Evolutionary conservation across 2,113 vertebrate species (phyloP).

Genomic region (Amphiprion ocellaris): DNA sequence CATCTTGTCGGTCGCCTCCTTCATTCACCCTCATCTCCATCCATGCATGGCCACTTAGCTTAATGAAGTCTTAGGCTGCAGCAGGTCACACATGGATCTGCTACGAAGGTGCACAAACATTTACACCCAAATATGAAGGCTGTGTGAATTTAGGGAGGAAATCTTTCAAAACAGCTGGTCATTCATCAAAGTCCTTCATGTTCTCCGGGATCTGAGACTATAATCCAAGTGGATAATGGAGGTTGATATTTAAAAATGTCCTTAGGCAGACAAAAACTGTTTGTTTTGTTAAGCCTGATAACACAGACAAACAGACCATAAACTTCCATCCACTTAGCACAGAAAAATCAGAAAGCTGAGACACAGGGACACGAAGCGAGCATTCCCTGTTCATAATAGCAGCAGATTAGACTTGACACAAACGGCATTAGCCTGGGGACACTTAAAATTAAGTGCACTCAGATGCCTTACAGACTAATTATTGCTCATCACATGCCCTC

Average conservation of each 20-base stretch:
- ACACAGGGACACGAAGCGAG: slow-evolving; percentile 17
- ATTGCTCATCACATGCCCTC: neutral
- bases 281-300: neutral
- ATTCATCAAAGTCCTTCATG: slow-evolving; percentile 1
- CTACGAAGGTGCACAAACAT: neutral
- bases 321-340: neutral
- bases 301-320: slow-evolving; percentile 7
- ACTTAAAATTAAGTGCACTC: slow-evolving; percentile 24
- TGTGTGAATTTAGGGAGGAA: neutral
- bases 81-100: neutral
- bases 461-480: slow-evolving; percentile 36
- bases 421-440: slow-evolving; percentile 7
- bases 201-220: slow-evolving; percentile 5
- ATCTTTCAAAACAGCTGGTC: slow-evolving; percentile 7
- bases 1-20: neutral
- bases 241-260: slow-evolving; percentile 26
- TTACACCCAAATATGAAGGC: slow-evolving; percentile 4
- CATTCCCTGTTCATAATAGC: neutral
- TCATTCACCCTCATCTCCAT: neutral
- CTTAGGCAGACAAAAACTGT: slow-evolving; percentile 4
- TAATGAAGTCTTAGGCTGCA: neutral
- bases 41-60: neutral
- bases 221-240: slow-evolving; percentile 1
- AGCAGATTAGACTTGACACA: slow-evolving; percentile 7
- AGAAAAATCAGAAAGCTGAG: slow-evolving; percentile 9